These are phyloP conservation scores for Epinotia bilunana DNA, from an alignment of 2,888 invertebrate species.

Conservation along the genomic window DNA sequence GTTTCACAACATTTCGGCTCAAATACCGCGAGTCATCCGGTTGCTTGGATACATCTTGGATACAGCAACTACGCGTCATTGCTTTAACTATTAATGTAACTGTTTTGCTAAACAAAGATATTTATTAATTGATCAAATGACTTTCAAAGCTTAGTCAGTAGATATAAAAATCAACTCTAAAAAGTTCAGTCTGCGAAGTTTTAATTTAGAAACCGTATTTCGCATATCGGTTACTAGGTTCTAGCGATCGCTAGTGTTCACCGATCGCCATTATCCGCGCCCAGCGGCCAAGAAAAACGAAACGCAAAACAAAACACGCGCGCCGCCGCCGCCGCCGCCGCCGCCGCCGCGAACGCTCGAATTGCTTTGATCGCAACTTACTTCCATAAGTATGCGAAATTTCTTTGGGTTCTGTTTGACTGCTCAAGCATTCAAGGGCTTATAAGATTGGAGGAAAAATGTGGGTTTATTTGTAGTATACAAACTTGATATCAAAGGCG, in stretches of 20 bases:
- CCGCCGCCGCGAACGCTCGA: constrained; percentile 63
- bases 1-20: too few relatives aligned
- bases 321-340: constrained; percentile 53
- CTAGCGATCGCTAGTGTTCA: neutral
- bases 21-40: too few relatives aligned
- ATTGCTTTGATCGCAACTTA: constrained; percentile 48
- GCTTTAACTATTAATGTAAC: neutral
- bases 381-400: constrained; percentile 28
- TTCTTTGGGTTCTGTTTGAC: constrained; percentile 19
- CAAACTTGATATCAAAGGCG: neutral
- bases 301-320: constrained; percentile 50
- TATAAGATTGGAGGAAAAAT: neutral
- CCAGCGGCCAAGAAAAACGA: constrained; percentile 49
- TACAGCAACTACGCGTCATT: too few relatives aligned
- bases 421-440: neutral
- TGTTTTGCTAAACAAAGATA: neutral
- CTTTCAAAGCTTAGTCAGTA: neutral
- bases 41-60: too few relatives aligned
- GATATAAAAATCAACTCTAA: too few relatives aligned
- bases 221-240: constrained; percentile 1
- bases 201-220: too few relatives aligned
- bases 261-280: constrained; percentile 21
- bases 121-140: neutral
- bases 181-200: too few relatives aligned
- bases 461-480: neutral